Conservation (phyloP, 2,113 vertebrate species). For the Sula dactylatra region DNA sequence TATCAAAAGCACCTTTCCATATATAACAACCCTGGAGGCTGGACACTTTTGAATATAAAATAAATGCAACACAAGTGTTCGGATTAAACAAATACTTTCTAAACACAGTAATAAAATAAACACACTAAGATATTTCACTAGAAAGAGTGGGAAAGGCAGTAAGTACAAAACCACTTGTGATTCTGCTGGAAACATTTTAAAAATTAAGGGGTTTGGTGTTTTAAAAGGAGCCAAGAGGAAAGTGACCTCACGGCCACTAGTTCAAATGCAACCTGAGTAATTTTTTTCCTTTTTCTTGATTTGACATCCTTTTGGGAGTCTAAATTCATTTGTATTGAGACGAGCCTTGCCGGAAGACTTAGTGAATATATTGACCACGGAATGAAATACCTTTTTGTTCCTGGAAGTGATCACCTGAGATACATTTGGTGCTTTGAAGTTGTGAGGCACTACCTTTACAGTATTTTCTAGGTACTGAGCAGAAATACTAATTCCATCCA, state of each 20-base stretch:
- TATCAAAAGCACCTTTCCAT: neutral
- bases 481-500: neutral
- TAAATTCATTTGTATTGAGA: conserved; percentile 5
- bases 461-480: neutral
- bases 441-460: neutral
- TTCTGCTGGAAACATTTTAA: conserved; percentile 9
- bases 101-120: conserved; percentile 38
- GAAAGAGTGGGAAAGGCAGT: neutral
- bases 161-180: conserved; percentile 7
- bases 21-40: neutral
- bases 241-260: neutral
- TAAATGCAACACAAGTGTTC: neutral
- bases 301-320: neutral
- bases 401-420: neutral
- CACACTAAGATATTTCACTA: neutral
- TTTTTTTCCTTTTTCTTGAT: neutral
- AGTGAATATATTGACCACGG: neutral
- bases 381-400: neutral
- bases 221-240: neutral
- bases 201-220: neutral
- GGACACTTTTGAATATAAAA: neutral
- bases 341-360: neutral
- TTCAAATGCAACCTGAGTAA: neutral
- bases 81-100: neutral
- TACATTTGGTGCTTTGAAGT: neutral